phyloP scores from a whole-genome alignment of 2,888 invertebrate species.

The Physocephala rufipes region DNA sequence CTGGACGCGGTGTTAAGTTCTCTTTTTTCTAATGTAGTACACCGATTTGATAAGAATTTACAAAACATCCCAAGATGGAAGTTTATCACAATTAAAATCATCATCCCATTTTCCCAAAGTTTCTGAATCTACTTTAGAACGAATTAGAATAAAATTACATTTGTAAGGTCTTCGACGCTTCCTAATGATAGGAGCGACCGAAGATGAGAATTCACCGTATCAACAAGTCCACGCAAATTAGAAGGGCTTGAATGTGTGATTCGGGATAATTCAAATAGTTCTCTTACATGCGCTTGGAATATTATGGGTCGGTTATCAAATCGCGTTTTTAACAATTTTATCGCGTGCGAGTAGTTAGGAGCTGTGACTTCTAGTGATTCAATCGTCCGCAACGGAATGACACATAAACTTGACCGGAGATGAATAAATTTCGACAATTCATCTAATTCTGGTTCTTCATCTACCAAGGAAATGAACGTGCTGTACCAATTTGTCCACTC shows the following conservation, averaged over 20 bases:
- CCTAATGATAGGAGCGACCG: conserved; percentile 13
- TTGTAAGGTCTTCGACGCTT: conserved; percentile 17
- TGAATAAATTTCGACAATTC: conserved; percentile 31
- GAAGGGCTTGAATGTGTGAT: background rate
- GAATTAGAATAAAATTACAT: conserved; percentile 28
- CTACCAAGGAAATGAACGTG: conserved; percentile 26
- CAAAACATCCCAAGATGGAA: conserved; percentile 12
- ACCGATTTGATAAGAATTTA: conserved; percentile 20
- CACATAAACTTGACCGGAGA: conserved; percentile 5
- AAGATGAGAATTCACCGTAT: conserved; percentile 25
- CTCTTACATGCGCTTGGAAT: conserved; percentile 30
- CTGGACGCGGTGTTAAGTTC: conserved; percentile 8
- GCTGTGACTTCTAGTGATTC: conserved; percentile 30
- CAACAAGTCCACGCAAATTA: conserved; percentile 18
- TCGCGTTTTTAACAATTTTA: conserved; percentile 16
- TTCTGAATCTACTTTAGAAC: background rate
- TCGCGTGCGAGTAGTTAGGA: conserved; percentile 24
- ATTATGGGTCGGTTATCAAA: conserved; percentile 29
- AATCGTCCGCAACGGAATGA: conserved; percentile 21
- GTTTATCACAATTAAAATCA: conserved; percentile 5
- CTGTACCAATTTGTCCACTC: conserved; percentile 35
- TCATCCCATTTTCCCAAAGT: no score
- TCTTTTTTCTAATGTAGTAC: conserved; percentile 21
- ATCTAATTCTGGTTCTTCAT: conserved; percentile 27
- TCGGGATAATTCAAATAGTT: conserved; percentile 25